Percentiles rank a stretch among this genome's conserved stretches.
Conservation (phyloP, 1,140 invertebrate species). For the Diabrotica undecimpunctata region DNA sequence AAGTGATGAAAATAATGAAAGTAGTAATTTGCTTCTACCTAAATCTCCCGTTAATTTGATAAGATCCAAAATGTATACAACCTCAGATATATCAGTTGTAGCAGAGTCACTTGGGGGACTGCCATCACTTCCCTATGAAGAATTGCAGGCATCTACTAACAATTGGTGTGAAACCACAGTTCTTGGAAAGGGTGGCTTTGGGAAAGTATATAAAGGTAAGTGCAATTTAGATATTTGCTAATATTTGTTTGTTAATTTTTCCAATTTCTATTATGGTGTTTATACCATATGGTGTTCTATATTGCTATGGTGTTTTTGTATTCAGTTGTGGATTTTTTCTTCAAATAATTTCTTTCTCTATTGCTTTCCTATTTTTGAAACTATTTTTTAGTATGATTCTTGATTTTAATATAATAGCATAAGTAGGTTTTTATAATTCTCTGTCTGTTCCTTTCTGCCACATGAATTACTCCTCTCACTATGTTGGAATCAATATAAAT, state of each 20-base stretch:
- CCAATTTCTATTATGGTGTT: neutral
- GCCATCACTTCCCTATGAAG: constrained; percentile 69
- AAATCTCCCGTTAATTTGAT: constrained; percentile 14
- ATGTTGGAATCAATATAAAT: too few relatives aligned
- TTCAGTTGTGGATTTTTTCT: too few relatives aligned
- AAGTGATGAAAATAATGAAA: constrained; percentile 22
- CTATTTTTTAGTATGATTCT: too few relatives aligned
- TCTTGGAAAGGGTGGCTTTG: constrained; percentile 88
- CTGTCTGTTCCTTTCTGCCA: too few relatives aligned
- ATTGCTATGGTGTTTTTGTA: too few relatives aligned
- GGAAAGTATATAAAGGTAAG: constrained; percentile 81
- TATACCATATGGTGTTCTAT: too few relatives aligned
- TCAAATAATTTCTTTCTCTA: too few relatives aligned
- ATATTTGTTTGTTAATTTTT: neutral
- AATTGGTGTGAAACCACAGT: constrained; percentile 70
- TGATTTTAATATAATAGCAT: too few relatives aligned
- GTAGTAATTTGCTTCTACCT: neutral
- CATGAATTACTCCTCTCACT: too few relatives aligned
- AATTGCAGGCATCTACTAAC: constrained; percentile 75
- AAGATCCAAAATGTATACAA: constrained; percentile 21
- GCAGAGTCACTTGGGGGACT: constrained; percentile 54
- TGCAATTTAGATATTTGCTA: neutral
- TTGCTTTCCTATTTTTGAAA: too few relatives aligned
- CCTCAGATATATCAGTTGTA: constrained; percentile 34
- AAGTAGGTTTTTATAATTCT: too few relatives aligned